phyloP scores from a whole-genome alignment of 2,113 vertebrate species.

The Osmerus eperlanus region DNA sequence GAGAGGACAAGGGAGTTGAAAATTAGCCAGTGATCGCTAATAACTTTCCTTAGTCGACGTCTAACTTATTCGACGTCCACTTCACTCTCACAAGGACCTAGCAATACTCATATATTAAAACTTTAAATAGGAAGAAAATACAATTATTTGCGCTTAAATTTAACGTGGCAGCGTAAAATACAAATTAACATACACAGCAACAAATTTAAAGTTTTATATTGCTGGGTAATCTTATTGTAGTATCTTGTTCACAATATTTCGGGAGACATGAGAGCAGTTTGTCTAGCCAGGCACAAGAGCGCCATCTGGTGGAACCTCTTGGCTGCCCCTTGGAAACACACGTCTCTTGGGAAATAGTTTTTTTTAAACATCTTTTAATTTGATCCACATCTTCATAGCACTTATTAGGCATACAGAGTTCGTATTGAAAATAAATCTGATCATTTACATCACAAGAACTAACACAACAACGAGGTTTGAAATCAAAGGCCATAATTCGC shows the following conservation, averaged over 20 bases:
- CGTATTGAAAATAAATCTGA: slow-evolving; percentile 44
- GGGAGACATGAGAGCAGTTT: too few species aligned
- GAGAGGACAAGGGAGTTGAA: neutral
- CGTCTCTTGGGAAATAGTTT: neutral
- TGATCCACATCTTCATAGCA: slow-evolving; percentile 39
- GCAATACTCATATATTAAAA: neutral
- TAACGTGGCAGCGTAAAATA: neutral
- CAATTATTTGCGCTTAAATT: neutral
- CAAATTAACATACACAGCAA: too few species aligned
- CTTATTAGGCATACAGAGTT: slow-evolving; percentile 35
- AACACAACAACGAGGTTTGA: slow-evolving; percentile 44
- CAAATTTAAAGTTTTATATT: too few species aligned
- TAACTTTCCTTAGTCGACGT: neutral
- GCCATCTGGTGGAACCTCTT: slow-evolving; percentile 32
- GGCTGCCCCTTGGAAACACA: slow-evolving; percentile 1
- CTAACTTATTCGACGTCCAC: neutral
- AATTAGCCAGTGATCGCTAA: neutral
- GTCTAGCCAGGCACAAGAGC: neutral
- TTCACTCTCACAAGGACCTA: neutral
- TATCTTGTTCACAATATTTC: too few species aligned
- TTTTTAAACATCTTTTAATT: slow-evolving; percentile 45
- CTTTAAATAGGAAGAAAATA: neutral
- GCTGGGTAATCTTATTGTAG: too few species aligned
- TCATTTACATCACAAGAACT: slow-evolving; percentile 43
- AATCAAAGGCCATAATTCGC: slow-evolving; percentile 27